Percentiles rank a stretch among this genome's conserved stretches.
Evolutionary conservation across 1,140 invertebrate genomes (phyloP).

Genomic region (Trichonephila clavipes): DNA sequence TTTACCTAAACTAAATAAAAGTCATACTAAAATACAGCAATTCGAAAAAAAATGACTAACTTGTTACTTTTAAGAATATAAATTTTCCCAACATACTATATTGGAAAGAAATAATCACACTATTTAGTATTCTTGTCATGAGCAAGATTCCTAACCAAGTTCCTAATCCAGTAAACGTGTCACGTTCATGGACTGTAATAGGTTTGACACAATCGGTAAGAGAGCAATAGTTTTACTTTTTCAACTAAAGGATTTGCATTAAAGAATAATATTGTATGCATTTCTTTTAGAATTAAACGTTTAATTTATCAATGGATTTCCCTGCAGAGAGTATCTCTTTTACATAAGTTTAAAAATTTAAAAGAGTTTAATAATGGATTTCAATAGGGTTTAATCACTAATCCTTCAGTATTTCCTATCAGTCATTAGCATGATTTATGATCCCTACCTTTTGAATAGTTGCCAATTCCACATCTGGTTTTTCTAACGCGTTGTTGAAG

Average conservation of each 20-base stretch:
- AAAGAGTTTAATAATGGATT: too few species aligned
- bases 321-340: too few species aligned
- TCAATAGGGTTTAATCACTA: too few species aligned
- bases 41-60: neutral
- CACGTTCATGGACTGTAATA: neutral
- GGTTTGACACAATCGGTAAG: slow-evolving; percentile 9
- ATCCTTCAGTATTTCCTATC: too few species aligned
- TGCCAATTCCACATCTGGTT: too few species aligned
- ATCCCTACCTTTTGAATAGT: too few species aligned
- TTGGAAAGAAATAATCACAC: neutral
- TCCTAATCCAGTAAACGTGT: neutral
- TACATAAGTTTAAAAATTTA: too few species aligned
- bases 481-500: too few species aligned
- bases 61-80: neutral
- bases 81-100: neutral
- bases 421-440: too few species aligned
- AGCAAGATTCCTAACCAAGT: neutral
- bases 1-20: neutral
- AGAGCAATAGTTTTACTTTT: neutral
- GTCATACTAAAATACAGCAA: neutral
- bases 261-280: neutral
- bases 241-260: neutral
- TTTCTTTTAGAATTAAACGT: neutral
- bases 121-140: neutral
- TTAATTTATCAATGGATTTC: too few species aligned